These are phyloP conservation scores for Trypoxylus dichotomus DNA, from an alignment of 1,140 invertebrate species.

Conservation along the genomic window DNA sequence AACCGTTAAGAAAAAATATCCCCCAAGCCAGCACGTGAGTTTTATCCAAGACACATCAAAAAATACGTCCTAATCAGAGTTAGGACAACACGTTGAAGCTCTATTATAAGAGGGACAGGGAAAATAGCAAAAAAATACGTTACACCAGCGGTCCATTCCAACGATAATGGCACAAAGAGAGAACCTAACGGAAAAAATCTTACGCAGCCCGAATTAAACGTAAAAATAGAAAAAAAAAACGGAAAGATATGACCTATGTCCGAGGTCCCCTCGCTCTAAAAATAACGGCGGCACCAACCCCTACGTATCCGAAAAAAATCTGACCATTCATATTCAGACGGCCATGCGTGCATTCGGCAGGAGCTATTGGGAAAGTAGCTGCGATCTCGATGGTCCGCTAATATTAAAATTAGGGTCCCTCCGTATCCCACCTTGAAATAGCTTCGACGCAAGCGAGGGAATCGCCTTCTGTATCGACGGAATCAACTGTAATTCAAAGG, in stretches of 20 bases:
- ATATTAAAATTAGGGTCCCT: neutral
- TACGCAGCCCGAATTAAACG: neutral
- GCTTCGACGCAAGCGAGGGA: neutral
- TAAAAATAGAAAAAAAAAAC: conserved; percentile 9
- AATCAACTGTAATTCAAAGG: neutral
- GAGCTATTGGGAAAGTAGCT: too few species aligned
- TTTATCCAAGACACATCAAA: neutral
- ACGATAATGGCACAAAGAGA: neutral
- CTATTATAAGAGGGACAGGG: neutral
- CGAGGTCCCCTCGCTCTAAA: neutral
- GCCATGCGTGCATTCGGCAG: neutral
- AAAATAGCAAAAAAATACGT: conserved; percentile 1
- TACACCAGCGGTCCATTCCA: neutral
- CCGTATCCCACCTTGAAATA: neutral
- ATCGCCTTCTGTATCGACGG: neutral
- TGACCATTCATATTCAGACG: neutral
- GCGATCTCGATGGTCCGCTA: neutral
- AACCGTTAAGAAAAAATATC: neutral
- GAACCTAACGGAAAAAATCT: conserved; percentile 17
- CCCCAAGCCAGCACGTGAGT: neutral
- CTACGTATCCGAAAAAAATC: neutral
- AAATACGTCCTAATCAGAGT: neutral
- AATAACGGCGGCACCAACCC: neutral
- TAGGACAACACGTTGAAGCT: neutral
- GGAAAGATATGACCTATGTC: neutral